Evolutionary conservation across 2,797 vertebrate genomes (phyloP).

Genomic region (Pyrocephalus nanus): DNA sequence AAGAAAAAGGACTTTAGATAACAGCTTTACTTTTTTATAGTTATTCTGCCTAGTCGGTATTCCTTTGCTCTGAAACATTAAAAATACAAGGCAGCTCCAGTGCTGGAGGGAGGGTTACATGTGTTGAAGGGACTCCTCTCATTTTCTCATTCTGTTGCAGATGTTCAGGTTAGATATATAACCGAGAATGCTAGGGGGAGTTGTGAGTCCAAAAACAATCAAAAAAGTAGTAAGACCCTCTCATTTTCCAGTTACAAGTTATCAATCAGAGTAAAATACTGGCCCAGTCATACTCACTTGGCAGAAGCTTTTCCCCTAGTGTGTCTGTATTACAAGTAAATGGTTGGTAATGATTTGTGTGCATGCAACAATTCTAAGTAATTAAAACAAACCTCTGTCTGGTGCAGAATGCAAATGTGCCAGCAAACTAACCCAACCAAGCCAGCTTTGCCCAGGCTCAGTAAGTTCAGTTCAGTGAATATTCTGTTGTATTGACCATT

Average conservation of each 20-base stretch:
- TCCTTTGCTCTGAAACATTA: not conserved
- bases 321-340: conserved; percentile 31
- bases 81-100: not conserved
- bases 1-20: not conserved
- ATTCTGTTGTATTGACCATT: not conserved
- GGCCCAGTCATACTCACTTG: not conserved
- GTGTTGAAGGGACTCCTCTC: not conserved
- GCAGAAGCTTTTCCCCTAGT: not conserved
- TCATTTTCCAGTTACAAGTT: not conserved
- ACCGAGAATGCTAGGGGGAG: not conserved
- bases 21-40: not conserved
- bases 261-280: not conserved
- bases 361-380: conserved; percentile 52
- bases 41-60: not conserved
- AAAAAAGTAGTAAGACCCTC: not conserved
- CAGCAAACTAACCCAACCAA: conserved; percentile 41
- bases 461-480: conserved; percentile 15
- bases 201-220: not conserved
- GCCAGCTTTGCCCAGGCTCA: not conserved
- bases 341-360: conserved; percentile 62
- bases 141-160: not conserved
- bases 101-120: not conserved
- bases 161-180: not conserved
- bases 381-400: conserved; percentile 63
- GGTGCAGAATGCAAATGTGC: conserved; percentile 50